phyloP scores from a whole-genome alignment of 2,113 vertebrate genomes.

The Ascaphus truei region DNA sequence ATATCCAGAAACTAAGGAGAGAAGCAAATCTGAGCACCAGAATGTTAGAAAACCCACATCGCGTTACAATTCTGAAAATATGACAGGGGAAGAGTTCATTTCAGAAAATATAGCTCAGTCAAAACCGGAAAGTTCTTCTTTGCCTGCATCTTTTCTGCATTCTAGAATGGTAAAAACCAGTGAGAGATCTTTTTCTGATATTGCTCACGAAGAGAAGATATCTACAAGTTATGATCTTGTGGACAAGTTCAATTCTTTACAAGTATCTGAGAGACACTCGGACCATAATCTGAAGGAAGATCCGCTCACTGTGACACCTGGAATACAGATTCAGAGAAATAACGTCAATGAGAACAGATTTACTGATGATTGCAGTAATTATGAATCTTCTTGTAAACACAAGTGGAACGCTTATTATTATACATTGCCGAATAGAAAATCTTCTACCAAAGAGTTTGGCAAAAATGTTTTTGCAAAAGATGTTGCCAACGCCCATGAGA shows the following conservation, averaged over 20 bases:
- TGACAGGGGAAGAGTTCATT: slow-evolving; percentile 19
- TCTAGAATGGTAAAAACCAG: background rate
- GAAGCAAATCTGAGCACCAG: slow-evolving; percentile 3
- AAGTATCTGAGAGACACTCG: background rate
- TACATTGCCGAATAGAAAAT: slow-evolving; percentile 17
- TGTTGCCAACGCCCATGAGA: background rate
- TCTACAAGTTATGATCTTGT: background rate
- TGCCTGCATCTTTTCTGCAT: background rate
- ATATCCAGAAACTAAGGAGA: background rate
- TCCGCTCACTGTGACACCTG: too few relatives aligned
- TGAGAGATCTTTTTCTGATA: background rate
- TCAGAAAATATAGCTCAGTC: background rate
- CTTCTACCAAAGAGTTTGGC: background rate
- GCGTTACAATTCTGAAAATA: slow-evolving; percentile 29
- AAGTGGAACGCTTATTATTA: background rate
- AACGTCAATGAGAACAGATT: background rate
- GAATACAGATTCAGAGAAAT: background rate
- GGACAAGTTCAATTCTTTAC: background rate
- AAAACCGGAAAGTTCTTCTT: background rate
- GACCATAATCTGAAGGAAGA: background rate
- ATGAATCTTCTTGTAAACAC: background rate
- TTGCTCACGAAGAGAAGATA: background rate
- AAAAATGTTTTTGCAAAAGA: background rate
- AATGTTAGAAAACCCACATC: slow-evolving; percentile 15
- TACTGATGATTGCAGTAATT: background rate